Evolutionary conservation across 2,797 vertebrate species (phyloP).

Genomic region (Esox lucius): DNA sequence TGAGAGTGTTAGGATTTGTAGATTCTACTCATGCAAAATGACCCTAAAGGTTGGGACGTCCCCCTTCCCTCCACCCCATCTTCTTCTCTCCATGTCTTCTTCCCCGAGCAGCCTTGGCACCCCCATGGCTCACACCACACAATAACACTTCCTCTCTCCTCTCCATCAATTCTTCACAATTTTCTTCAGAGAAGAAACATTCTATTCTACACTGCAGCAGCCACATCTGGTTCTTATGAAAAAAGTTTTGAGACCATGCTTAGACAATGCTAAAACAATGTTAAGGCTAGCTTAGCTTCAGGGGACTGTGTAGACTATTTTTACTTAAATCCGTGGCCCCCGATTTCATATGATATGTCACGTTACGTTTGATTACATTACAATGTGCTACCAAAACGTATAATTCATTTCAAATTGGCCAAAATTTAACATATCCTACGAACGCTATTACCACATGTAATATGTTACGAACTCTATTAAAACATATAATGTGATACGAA

Average conservation of each 20-base stretch:
- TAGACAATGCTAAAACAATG: too few relatives aligned
- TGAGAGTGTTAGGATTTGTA: conserved; percentile 30
- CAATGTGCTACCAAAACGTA: too few relatives aligned
- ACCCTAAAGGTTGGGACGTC: conserved; percentile 35
- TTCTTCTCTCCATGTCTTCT: conserved; percentile 10
- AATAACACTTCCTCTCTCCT: conserved; percentile 49
- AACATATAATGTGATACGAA: too few relatives aligned
- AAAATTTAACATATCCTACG: too few relatives aligned
- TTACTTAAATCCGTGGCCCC: too few relatives aligned
- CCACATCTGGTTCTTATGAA: not conserved
- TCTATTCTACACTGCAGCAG: conserved; percentile 21
- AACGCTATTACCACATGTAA: too few relatives aligned
- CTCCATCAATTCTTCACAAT: conserved; percentile 60
- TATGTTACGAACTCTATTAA: too few relatives aligned
- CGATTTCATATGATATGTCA: too few relatives aligned
- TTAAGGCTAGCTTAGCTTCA: not conserved
- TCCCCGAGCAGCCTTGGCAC: conserved; percentile 37
- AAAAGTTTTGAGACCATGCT: not conserved
- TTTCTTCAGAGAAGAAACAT: conserved; percentile 44
- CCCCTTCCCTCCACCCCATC: conserved; percentile 42
- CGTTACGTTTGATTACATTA: too few relatives aligned
- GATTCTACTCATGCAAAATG: conserved; percentile 60
- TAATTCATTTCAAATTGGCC: too few relatives aligned
- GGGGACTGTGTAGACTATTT: too few relatives aligned
- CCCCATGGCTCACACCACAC: conserved; percentile 40